phyloP scores from a whole-genome alignment of 2,797 vertebrate species.

The Petrocephalus schoutedeni region DNA sequence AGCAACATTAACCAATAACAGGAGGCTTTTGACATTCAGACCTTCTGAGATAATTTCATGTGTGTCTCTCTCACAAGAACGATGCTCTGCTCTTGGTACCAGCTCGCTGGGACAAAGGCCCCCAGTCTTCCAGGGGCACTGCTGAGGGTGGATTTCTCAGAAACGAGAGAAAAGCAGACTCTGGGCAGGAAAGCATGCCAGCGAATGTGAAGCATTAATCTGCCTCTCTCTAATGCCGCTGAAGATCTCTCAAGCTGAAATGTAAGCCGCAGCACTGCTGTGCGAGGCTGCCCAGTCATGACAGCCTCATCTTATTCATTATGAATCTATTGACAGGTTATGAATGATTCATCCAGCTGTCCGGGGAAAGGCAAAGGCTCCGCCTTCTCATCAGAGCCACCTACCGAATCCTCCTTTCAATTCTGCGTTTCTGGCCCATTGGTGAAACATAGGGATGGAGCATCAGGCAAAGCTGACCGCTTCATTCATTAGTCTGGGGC shows the following conservation, averaged over 20 bases:
- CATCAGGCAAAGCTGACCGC: background rate
- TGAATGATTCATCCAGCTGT: background rate
- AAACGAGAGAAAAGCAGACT: background rate
- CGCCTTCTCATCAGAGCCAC: background rate
- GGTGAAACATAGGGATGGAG: too few species aligned
- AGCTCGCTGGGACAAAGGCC: background rate
- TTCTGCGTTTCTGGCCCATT: background rate
- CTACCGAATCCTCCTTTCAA: background rate
- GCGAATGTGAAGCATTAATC: background rate
- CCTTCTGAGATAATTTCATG: background rate
- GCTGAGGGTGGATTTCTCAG: background rate
- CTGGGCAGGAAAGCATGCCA: constrained; percentile 2
- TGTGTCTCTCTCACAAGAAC: background rate
- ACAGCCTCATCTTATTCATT: constrained; percentile 10
- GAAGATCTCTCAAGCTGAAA: background rate
- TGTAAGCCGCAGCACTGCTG: too few species aligned
- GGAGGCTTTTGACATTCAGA: background rate
- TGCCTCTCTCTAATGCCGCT: background rate
- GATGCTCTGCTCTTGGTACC: background rate
- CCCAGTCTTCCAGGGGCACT: background rate
- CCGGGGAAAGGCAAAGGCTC: background rate
- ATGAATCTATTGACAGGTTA: background rate
- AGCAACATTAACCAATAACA: background rate
- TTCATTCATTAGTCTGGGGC: background rate
- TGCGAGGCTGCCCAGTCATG: background rate